Percentiles rank a stretch among this genome's conserved stretches.
Conservation (phyloP, 2,113 vertebrate genomes). For the Neodon shergylaensis region DNA sequence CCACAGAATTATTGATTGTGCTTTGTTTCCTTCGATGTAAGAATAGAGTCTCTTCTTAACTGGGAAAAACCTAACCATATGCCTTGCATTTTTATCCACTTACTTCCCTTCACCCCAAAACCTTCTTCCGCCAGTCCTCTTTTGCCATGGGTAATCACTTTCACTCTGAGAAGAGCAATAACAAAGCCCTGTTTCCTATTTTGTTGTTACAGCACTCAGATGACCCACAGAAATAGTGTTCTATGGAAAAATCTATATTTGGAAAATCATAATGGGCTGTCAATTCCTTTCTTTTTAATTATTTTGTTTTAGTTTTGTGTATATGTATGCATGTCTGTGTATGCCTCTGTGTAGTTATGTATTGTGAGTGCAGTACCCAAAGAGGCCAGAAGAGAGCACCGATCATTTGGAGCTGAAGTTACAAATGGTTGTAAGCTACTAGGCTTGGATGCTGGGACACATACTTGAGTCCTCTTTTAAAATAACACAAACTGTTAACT, state of each 20-base stretch:
- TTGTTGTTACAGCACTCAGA: background rate
- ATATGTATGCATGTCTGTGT: background rate
- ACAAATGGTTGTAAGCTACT: background rate
- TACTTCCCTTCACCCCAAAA: background rate
- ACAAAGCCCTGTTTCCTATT: background rate
- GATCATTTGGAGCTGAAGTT: too few species aligned
- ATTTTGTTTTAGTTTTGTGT: background rate
- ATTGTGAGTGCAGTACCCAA: background rate
- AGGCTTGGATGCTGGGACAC: background rate
- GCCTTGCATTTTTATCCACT: conserved; percentile 13
- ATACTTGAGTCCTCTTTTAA: background rate
- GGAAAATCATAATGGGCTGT: background rate
- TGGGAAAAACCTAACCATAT: background rate
- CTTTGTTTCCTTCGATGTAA: conserved; percentile 36
- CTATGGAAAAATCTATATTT: conserved; percentile 6
- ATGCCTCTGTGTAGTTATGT: background rate
- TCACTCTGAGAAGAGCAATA: background rate
- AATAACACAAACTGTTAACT: background rate
- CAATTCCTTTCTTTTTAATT: conserved; percentile 2
- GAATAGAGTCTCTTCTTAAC: background rate
- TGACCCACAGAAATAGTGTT: background rate
- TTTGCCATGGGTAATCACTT: background rate
- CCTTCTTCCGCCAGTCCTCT: background rate
- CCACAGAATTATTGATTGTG: conserved; percentile 55
- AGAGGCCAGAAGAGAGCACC: background rate